Evolutionary conservation across 2,888 invertebrate species (phyloP).

Genomic region (Eurois occulta): DNA sequence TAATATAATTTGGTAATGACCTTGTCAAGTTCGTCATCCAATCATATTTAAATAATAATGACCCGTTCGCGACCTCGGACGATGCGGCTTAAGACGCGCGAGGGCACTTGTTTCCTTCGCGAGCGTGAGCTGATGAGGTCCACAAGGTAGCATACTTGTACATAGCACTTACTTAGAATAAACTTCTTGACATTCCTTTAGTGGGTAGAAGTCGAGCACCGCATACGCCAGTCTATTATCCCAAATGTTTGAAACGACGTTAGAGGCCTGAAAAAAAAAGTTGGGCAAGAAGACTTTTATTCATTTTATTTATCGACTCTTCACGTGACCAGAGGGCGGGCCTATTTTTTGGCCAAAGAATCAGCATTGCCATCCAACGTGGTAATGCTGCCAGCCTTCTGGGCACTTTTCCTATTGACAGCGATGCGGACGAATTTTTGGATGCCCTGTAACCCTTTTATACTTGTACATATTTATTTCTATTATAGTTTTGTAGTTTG

Average conservation of each 20-base stretch:
- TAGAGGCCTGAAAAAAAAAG: conserved; percentile 69
- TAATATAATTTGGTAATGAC: not conserved
- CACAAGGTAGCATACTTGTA: not conserved
- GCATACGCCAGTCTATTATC: conserved; percentile 74
- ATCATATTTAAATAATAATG: not conserved
- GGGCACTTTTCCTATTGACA: too few species aligned
- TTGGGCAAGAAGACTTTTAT: not conserved
- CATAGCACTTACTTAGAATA: conserved; percentile 75
- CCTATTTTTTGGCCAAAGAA: too few species aligned
- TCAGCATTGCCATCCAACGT: too few species aligned
- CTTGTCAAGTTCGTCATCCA: not conserved
- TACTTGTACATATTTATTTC: too few species aligned
- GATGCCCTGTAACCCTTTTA: too few species aligned
- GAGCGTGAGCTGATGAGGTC: not conserved
- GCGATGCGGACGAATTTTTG: too few species aligned
- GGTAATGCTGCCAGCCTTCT: too few species aligned
- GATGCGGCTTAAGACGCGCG: not conserved
- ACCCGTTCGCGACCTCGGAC: not conserved
- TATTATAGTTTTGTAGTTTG: too few species aligned
- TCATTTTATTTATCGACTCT: too few species aligned
- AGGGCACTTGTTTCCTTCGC: not conserved
- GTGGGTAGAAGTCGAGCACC: conserved; percentile 76
- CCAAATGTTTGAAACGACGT: conserved; percentile 72
- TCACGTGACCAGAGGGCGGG: too few species aligned
- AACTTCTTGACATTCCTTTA: conserved; percentile 77